Base-by-base conservation (phyloP, 2,113 vertebrate genomes). In the Aphyosemion australe region DNA sequence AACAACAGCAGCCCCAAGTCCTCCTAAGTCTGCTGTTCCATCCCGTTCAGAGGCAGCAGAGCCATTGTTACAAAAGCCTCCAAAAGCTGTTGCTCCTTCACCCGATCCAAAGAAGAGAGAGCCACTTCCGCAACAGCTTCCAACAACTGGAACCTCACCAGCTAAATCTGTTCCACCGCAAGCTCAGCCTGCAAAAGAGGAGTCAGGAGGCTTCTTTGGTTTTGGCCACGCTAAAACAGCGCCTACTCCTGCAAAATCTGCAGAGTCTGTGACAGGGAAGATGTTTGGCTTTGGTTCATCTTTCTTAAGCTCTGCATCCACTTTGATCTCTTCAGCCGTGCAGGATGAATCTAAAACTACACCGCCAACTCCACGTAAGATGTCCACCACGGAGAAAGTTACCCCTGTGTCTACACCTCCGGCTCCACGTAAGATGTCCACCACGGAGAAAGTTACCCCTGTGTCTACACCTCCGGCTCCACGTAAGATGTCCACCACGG, bases 241-340 rank as follows among this genome's bases (percentile, higher is more conserved):
- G 16, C 84, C 90, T 16, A 6, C 76, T 50, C 89, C 68, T 8
- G 49, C 79, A 65, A 84, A 89, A 65, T 26, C 89, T 51, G 58
- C 80, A 54, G 88, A 83, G 8, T 90, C 89, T 21, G 88, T 91
- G 46, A 85, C 89, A 32, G 90, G 91, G 21, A 93, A 93, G 65
- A 90, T 93, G 85, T 85, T 95, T 92, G 80, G 86, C 78, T 89
- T 75, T 71, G 72, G 89, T 6, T 74, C 92, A 64, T 76, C 92
- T 19, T 88, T 93, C 70, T 82, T 93, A 60, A 93, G 78, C 73
- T 92, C 92, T 39, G 92, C 92, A 21, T 92, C 92, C 7, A 92
- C 77, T 81, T 80, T 93, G 39, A 90, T 93, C 68, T 83, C 89
- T 1, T 87, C 92, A 51, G 76, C 90, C 58, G 88, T 92, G 57